Evolutionary conservation across 1,140 invertebrate genomes (phyloP).

Genomic region (Heterodera schachtii): DNA sequence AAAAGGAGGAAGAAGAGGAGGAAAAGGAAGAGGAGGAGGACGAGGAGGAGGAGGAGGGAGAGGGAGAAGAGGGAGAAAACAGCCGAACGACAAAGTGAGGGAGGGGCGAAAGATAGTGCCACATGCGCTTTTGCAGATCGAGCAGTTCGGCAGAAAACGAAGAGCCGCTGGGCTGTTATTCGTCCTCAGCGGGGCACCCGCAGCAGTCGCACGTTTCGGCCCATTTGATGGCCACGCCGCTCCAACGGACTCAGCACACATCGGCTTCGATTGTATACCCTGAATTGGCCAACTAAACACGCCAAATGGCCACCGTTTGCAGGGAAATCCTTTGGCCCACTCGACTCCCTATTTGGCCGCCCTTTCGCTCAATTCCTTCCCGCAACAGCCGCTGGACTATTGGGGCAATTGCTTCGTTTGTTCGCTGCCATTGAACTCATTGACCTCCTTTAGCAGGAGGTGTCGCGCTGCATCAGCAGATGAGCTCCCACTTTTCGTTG

Average conservation of each 20-base stretch:
- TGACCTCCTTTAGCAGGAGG: background rate
- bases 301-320: background rate
- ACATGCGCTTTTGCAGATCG: background rate
- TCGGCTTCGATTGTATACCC: background rate
- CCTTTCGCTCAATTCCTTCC: constrained; percentile 9
- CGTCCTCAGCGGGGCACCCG: background rate
- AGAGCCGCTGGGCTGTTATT: background rate
- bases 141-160: constrained; percentile 18
- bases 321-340: constrained; percentile 24
- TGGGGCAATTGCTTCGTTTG: background rate
- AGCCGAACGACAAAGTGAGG: background rate
- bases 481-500: background rate
- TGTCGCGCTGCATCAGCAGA: background rate
- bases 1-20: constrained; percentile 30
- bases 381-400: background rate
- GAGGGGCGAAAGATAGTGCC: background rate
- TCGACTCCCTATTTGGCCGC: constrained; percentile 18
- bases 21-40: constrained; percentile 7
- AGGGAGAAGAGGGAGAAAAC: constrained; percentile 4
- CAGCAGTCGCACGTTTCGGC: background rate
- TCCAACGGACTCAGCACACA: background rate
- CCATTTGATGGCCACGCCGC: constrained; percentile 9
- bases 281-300: background rate
- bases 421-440: background rate
- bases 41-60: constrained; percentile 34